Evolutionary conservation across 2,113 vertebrate genomes (phyloP).

Genomic region (Saccopteryx leptura): DNA sequence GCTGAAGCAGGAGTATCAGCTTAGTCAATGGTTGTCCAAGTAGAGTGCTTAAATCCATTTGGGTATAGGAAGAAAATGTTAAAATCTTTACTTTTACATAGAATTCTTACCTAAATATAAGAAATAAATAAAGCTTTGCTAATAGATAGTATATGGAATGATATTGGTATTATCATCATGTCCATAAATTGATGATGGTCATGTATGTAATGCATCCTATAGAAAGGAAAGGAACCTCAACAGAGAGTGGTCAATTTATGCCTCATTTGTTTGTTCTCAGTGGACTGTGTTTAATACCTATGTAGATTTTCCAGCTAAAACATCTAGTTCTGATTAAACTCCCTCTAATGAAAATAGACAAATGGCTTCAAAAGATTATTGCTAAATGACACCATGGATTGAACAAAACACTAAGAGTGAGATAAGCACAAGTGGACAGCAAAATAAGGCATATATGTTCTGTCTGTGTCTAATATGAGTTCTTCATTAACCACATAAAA

Average conservation of each 20-base stretch:
- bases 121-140: neutral
- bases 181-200: neutral
- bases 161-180: neutral
- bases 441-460: neutral
- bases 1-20: neutral
- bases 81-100: neutral
- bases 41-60: neutral
- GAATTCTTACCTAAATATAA: neutral
- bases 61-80: neutral
- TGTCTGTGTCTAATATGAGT: neutral
- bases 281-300: neutral
- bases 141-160: neutral
- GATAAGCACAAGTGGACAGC: neutral
- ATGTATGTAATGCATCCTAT: neutral
- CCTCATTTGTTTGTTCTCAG: neutral
- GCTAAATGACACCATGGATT: neutral
- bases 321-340: constrained; percentile 42
- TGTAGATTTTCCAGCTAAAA: neutral
- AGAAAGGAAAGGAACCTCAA: neutral
- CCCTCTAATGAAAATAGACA: neutral
- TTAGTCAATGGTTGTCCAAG: neutral
- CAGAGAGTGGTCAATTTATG: neutral
- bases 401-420: neutral
- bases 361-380: neutral
- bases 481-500: neutral